These are phyloP conservation scores for Nasonia oneida DNA, from an alignment of 2,888 invertebrate genomes.

Conservation along the genomic window DNA sequence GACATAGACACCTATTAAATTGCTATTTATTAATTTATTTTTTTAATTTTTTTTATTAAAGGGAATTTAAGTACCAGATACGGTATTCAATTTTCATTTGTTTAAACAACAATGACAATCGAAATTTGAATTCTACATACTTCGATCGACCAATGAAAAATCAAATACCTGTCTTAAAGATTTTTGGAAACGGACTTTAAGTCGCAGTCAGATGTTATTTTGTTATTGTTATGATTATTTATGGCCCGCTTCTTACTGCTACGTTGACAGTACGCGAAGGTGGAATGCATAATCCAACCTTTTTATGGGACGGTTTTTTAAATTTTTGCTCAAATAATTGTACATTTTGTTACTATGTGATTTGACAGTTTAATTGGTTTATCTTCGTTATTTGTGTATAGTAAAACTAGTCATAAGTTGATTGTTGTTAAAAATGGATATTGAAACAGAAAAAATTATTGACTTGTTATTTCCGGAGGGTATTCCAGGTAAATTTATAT, in stretches of 20 bases:
- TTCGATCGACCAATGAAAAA: neutral
- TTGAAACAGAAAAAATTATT: constrained; percentile 80
- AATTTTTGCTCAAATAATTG: neutral
- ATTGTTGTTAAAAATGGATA: constrained; percentile 74
- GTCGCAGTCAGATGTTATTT: neutral
- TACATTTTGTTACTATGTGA: neutral
- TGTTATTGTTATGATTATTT: constrained; percentile 1
- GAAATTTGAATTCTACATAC: no score
- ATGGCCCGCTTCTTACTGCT: neutral
- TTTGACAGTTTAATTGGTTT: neutral
- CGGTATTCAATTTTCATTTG: neutral
- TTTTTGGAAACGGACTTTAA: neutral
- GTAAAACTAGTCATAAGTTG: neutral
- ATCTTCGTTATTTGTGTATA: neutral
- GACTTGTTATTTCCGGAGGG: constrained; percentile 80
- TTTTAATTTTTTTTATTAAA: neutral
- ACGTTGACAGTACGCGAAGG: neutral
- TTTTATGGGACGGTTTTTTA: neutral
- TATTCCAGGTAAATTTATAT: constrained; percentile 77
- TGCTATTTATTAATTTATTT: neutral
- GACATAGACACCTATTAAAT: neutral
- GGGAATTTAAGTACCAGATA: neutral
- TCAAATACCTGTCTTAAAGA: neutral
- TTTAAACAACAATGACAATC: no score
- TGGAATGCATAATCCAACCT: neutral